Evolutionary conservation across 2,888 invertebrate species (phyloP), one percentile per base, ranked within the genome.

Genomic region (Spicauda simplicius): DNA sequence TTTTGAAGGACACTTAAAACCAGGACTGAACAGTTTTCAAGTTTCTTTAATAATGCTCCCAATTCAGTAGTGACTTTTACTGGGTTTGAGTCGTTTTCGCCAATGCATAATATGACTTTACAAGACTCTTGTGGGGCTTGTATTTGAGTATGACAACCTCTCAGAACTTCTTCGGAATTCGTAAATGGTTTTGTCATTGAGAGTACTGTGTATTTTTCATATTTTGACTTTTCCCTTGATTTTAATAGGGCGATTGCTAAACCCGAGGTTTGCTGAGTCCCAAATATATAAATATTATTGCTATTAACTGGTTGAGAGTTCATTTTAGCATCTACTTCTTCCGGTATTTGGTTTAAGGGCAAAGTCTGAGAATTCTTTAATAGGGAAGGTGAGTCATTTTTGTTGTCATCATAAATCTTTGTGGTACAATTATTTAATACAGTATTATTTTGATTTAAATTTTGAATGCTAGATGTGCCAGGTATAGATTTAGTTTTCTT

Each of bases 51-150:
- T 8, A 20, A 10, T 10, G 61, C 61, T 11, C 61, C 20, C n/a
- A 61, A 20, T 53, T 61, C 61, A 8, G 33, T 14, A n/a, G 18
- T n/a, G 14, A 61, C 14, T 37, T 61, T 61, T 1, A 61, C 33
- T 20, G 60, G 60, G 12, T 60, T n/a, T n/a, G n/a, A n/a, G n/a
- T n/a, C n/a, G n/a, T n/a, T n/a, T n/a, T n/a, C n/a, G n/a, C n/a
- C n/a, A 18, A 61, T 20, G 11, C 61, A 61, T 1, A 61, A 37
- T 37, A 61, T 61, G 14, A 53, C 25, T 53, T 53, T 53, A 14
- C n/a, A 33, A 10, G 56, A 4, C 30, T 56, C 37, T 25, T 20
- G 20, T 25, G 54, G 20, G 18, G 30, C 6, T 5, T 6, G 55
- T 30, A 14, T 4, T 16, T n/a, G 18, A 33, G 6, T 41, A 12